Base-by-base conservation (phyloP, 2,888 invertebrate genomes). In the Camponotus fellah region DNA sequence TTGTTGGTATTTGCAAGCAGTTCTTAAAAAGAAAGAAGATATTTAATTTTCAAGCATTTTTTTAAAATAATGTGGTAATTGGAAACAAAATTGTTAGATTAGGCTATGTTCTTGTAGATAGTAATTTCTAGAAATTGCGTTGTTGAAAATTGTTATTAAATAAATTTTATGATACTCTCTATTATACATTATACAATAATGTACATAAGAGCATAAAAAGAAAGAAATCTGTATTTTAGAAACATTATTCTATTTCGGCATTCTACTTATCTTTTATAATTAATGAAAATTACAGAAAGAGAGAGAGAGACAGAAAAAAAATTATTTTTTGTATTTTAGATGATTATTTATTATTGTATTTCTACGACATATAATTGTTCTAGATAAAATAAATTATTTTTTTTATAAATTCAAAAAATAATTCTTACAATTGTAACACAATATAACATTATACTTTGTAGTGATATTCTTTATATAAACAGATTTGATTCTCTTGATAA, bases 51-150 rank as follows among this genome's bases (percentile, higher is more conserved):
- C 12, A 46, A 77, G 84, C 85, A 86, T 88, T 91, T 82, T 87
- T 89, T 89, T 85, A 65, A 49, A 84, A 71, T 64, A 86, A 86
- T 83, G 69, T 84, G 49, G 49, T 17, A 6, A 88, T 87, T 58
- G 66, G 79, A 89, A 84, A 69, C 76, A 82, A 81, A 89, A 83
- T 84, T 65, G 53, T 9, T 49, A 83, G 56, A 88, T 89, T 89
- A 85, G 71, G 87, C 89, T 86, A 85, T 62, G 71, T 88, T 91
- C 85, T 69, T 91, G 92, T 92, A 92, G 92, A 91, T 92, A 92
- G 88, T 87, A 85, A 90, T 86, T 90, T 83, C 85, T 92, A 91
- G 87, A 85, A 84, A 89, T 91, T 90, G 85, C 88, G 90, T 91
- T 91, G 88, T 91, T 91, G 82, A 89, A 90, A 89, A 90, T 90